Evolutionary conservation across 2,888 invertebrate species (phyloP).

Genomic region (Nomada lathburiana): DNA sequence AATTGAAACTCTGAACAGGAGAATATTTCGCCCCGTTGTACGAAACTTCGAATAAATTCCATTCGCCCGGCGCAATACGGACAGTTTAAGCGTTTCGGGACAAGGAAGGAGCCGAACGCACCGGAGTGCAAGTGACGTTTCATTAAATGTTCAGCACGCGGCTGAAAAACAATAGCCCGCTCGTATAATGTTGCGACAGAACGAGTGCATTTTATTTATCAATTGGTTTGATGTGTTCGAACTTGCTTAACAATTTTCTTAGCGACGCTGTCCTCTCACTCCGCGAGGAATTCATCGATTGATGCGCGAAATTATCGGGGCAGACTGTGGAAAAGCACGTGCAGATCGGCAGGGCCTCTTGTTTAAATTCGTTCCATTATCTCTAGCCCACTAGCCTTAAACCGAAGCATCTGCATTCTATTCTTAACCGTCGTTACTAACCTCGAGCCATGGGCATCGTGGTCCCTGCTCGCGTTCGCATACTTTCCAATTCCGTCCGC

Average conservation of each 20-base stretch:
- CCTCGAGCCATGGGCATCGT: constrained; percentile 57
- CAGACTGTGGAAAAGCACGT: no score
- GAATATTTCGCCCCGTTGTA: constrained; percentile 37
- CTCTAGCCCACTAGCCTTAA: no score
- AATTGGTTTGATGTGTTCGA: constrained; percentile 14
- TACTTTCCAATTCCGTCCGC: constrained; percentile 76
- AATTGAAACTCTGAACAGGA: constrained; percentile 35
- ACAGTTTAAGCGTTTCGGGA: constrained; percentile 42
- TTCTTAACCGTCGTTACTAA: constrained; percentile 33
- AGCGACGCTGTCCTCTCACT: no score
- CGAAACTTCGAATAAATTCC: constrained; percentile 48
- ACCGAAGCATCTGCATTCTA: no score
- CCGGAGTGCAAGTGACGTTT: constrained; percentile 53
- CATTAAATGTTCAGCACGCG: constrained; percentile 47
- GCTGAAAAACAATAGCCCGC: constrained; percentile 38
- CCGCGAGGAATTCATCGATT: no score
- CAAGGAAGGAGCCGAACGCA: constrained; percentile 31
- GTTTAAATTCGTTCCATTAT: no score
- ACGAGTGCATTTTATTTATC: constrained; percentile 45
- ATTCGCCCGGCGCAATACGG: constrained; percentile 21
- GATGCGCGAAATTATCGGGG: no score
- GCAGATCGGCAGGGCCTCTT: no score
- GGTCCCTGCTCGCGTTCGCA: constrained; percentile 73
- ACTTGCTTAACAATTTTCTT: no score
- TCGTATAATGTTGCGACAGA: constrained; percentile 10